Conservation (phyloP, 1,140 invertebrate genomes). For the Drosophila subpulchrella region DNA sequence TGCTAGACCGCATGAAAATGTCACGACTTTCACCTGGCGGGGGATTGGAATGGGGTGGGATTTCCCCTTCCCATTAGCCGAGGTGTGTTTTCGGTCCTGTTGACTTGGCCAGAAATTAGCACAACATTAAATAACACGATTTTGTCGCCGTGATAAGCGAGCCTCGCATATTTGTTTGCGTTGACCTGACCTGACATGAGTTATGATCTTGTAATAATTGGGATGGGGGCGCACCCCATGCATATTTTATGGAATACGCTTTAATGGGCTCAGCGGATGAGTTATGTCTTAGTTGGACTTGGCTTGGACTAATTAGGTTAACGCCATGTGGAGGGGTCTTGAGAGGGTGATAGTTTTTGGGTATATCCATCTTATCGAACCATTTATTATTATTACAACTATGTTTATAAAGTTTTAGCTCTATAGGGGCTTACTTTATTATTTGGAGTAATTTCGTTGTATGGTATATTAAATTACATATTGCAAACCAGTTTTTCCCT, state of each 20-base stretch:
- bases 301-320: conserved; percentile 66
- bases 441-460: too few species aligned
- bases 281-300: conserved; percentile 42
- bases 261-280: conserved; percentile 50
- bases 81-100: conserved; percentile 39
- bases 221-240: conserved; percentile 34
- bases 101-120: conserved; percentile 74
- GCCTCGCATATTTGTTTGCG: conserved; percentile 38
- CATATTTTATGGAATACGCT: conserved; percentile 64
- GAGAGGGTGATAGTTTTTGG: neutral
- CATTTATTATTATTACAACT: too few species aligned
- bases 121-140: conserved; percentile 84
- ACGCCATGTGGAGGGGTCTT: conserved; percentile 2
- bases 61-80: neutral
- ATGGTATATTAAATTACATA: neutral
- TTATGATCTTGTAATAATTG: conserved; percentile 67
- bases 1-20: conserved; percentile 57
- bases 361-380: too few species aligned
- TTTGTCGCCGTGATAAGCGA: conserved; percentile 65
- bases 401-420: too few species aligned
- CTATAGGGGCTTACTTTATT: too few species aligned
- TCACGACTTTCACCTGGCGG: conserved; percentile 71
- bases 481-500: neutral
- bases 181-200: conserved; percentile 62
- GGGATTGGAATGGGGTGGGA: neutral